These are phyloP conservation scores for Pteronotus mesoamericanus DNA, from an alignment of 2,797 vertebrate species.

Conservation along the genomic window DNA sequence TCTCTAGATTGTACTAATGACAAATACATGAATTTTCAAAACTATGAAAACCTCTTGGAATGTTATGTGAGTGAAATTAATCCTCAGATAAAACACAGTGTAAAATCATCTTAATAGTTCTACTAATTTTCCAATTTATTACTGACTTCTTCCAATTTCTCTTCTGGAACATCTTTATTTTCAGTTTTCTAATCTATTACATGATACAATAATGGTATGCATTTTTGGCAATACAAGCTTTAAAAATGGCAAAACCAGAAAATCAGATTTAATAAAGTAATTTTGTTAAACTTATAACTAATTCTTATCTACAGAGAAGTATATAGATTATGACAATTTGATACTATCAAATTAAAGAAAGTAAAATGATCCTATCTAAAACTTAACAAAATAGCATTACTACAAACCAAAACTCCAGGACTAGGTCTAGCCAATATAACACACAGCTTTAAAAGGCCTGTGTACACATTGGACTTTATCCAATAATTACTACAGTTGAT, in stretches of 20 bases:
- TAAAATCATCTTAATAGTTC: not conserved
- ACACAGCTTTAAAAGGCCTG: conserved; percentile 52
- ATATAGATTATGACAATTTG: not conserved
- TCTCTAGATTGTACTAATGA: not conserved
- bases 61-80: not conserved
- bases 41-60: not conserved
- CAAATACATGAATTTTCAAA: not conserved
- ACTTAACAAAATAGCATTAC: conserved; percentile 41
- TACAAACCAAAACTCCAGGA: not conserved
- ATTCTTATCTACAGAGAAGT: not conserved
- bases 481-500: conserved; percentile 70
- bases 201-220: not conserved
- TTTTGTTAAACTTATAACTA: not conserved
- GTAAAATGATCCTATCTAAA: conserved; percentile 29
- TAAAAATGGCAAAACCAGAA: conserved; percentile 12
- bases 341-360: conserved; percentile 9
- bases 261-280: not conserved
- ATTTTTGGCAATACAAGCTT: not conserved
- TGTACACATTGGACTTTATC: conserved; percentile 58
- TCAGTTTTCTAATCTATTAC: not conserved
- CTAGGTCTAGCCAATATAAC: not conserved
- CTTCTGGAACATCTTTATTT: not conserved
- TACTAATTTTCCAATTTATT: not conserved
- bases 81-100: not conserved
- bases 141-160: not conserved